phyloP scores from a whole-genome alignment of 2,888 invertebrate species.

The Anticlea derivata region DNA sequence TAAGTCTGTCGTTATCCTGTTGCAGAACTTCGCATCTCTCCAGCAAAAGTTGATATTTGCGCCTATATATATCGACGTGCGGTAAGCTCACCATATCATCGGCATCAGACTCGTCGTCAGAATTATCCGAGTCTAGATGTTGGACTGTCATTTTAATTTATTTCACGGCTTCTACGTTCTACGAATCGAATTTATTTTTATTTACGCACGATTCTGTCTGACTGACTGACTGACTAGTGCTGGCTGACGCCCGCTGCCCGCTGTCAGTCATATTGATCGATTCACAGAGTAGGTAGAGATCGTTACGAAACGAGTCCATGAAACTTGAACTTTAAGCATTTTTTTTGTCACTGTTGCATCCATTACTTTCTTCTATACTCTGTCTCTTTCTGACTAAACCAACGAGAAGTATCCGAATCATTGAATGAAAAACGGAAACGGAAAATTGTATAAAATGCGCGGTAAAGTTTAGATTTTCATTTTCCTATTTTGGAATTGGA shows the following conservation, averaged over 20 bases:
- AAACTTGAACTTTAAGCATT: slow-evolving; percentile 10
- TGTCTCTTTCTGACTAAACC: not conserved
- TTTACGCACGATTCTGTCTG: slow-evolving; percentile 44
- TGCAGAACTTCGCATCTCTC: slow-evolving; percentile 90
- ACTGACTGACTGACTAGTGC: too few relatives aligned
- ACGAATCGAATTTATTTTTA: slow-evolving; percentile 73
- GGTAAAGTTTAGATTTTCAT: slow-evolving; percentile 29
- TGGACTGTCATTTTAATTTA: slow-evolving; percentile 84
- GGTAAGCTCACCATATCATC: slow-evolving; percentile 82
- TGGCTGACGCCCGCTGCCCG: slow-evolving; percentile 48
- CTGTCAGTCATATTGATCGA: too few relatives aligned
- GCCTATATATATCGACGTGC: slow-evolving; percentile 87
- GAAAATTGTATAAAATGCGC: slow-evolving; percentile 13
- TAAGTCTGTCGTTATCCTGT: slow-evolving; percentile 90
- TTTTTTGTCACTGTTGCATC: slow-evolving; percentile 1
- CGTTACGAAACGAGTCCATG: too few relatives aligned
- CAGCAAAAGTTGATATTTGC: slow-evolving; percentile 88
- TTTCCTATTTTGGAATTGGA: slow-evolving; percentile 29
- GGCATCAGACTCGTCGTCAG: slow-evolving; percentile 68
- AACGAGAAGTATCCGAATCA: not conserved
- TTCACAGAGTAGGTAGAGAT: too few relatives aligned
- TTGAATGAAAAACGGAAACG: slow-evolving; percentile 13
- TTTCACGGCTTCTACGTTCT: slow-evolving; percentile 76
- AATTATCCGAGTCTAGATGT: slow-evolving; percentile 80
- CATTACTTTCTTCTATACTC: not conserved